A percentile compares a stretch with the other conserved stretches of the same genome.
These are phyloP conservation scores for Protaetia brevitarsis DNA, from an alignment of 1,140 invertebrate genomes.

Conservation along the genomic window DNA sequence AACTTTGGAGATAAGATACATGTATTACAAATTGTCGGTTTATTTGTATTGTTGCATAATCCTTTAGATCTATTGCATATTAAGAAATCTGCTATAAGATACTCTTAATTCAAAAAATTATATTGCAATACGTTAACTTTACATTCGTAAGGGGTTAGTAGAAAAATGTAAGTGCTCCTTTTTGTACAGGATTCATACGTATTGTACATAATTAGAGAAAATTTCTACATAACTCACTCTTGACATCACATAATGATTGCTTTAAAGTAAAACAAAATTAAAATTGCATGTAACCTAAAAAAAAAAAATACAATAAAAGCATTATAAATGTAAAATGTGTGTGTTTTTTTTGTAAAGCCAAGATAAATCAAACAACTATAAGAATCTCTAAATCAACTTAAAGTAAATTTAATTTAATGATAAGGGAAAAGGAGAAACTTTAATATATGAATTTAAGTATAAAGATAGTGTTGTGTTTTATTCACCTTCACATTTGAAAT, in stretches of 20 bases:
- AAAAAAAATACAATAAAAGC: slow-evolving; percentile 9
- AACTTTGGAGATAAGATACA: slow-evolving; percentile 3
- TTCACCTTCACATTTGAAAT: too few species aligned
- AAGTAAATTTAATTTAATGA: too few species aligned
- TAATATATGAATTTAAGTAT: too few species aligned
- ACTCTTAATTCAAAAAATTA: not conserved
- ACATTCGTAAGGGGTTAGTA: not conserved
- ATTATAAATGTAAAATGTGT: not conserved
- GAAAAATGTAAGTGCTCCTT: not conserved
- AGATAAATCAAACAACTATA: too few species aligned
- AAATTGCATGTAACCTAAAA: not conserved
- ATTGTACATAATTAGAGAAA: not conserved
- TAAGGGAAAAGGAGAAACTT: too few species aligned
- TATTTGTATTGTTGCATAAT: not conserved
- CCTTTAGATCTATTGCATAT: not conserved
- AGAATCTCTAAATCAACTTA: too few species aligned
- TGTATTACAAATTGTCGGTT: not conserved
- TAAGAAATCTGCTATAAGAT: not conserved
- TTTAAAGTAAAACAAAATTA: not conserved
- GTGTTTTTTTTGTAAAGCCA: not conserved
- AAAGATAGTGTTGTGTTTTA: too few species aligned
- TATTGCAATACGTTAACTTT: not conserved
- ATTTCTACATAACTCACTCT: not conserved
- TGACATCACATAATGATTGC: not conserved
- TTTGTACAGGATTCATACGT: not conserved